These are phyloP conservation scores for Bryconaethiops microstoma DNA, from an alignment of 2,797 vertebrate genomes.

Conservation along the genomic window DNA sequence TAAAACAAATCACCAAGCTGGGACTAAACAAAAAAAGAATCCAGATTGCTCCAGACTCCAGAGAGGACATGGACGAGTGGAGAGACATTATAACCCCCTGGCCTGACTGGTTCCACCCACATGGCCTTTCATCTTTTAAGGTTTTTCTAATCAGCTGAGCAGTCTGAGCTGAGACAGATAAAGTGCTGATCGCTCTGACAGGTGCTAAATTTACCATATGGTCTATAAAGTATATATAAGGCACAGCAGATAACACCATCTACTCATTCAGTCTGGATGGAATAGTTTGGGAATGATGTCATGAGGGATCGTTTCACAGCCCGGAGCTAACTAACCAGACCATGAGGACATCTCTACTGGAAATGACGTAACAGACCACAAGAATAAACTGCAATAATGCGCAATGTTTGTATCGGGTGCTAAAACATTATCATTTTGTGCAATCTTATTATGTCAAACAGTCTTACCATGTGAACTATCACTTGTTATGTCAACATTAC, in stretches of 20 bases:
- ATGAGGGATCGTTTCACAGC: slow-evolving; percentile 7
- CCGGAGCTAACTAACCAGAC: slow-evolving; percentile 39
- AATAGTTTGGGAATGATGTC: slow-evolving; percentile 28
- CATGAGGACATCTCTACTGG: slow-evolving; percentile 41
- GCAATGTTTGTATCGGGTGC: no score
- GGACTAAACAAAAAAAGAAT: not conserved
- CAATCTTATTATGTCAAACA: no score
- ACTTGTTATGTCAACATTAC: no score
- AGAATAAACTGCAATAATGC: not conserved
- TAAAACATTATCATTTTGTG: no score
- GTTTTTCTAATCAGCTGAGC: not conserved
- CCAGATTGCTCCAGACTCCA: not conserved
- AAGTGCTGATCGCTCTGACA: not conserved
- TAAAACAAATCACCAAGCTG: not conserved
- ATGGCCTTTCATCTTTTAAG: not conserved
- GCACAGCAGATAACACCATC: not conserved
- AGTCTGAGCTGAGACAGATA: not conserved
- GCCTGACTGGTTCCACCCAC: no score
- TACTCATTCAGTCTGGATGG: not conserved
- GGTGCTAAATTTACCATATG: not conserved
- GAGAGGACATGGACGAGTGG: not conserved
- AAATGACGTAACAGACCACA: slow-evolving; percentile 29
- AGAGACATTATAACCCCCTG: not conserved
- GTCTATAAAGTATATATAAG: not conserved
- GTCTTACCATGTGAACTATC: no score